phyloP scores from a whole-genome alignment of 2,797 vertebrate genomes.

The Vespertilio murinus region DNA sequence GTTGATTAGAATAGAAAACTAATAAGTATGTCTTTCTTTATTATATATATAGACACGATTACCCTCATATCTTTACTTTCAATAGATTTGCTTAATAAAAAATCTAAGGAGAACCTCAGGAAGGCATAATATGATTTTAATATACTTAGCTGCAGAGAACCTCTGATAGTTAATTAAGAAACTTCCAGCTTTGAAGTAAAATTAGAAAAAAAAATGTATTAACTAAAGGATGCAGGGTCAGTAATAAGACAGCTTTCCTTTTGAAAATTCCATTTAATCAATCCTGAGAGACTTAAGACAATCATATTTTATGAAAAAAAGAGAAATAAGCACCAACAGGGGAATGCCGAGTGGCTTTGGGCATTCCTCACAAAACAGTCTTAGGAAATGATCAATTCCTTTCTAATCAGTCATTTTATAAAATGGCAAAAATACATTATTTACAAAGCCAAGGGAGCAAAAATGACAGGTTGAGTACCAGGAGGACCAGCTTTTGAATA shows the following conservation, averaged over 20 bases:
- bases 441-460: conserved; percentile 69
- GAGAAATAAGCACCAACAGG: conserved; percentile 77
- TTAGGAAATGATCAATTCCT: conserved; percentile 81
- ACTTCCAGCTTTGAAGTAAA: conserved; percentile 83
- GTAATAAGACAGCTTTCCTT: conserved; percentile 83
- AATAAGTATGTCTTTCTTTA: conserved; percentile 69
- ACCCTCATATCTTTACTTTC: conserved; percentile 74
- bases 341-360: conserved; percentile 71
- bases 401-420: conserved; percentile 75
- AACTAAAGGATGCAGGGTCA: conserved; percentile 82
- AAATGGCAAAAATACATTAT: conserved; percentile 73
- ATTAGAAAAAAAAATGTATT: conserved; percentile 79
- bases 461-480: conserved; percentile 54
- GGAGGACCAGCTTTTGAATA: conserved; percentile 46
- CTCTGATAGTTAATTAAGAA: conserved; percentile 87
- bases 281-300: conserved; percentile 83
- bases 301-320: conserved; percentile 85
- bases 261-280: conserved; percentile 82
- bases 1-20: conserved; percentile 69
- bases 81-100: conserved; percentile 82
- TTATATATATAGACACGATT: conserved; percentile 77
- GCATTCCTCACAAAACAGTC: conserved; percentile 82
- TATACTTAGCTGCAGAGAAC: conserved; percentile 82
- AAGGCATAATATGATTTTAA: conserved; percentile 81
- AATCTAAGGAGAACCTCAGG: conserved; percentile 77